A percentile compares a stretch with the other conserved stretches of the same genome.
Conservation (phyloP, 2,888 invertebrate species). For the Eulithis testata region DNA sequence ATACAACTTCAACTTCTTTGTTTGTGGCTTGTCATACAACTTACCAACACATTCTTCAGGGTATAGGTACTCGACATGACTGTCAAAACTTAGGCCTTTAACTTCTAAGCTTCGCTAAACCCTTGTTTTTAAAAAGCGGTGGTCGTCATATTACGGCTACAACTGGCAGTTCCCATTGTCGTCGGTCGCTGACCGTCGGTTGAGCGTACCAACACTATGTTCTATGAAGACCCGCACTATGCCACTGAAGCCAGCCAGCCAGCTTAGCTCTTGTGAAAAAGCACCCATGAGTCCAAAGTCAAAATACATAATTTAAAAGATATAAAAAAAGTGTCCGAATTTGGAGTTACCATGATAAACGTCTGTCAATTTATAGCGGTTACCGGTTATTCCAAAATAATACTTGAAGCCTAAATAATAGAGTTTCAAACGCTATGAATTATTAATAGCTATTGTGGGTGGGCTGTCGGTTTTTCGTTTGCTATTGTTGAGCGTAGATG, state of each 20-base stretch:
- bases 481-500: constrained; percentile 1
- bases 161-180: too few relatives aligned
- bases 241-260: too few relatives aligned
- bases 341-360: too few relatives aligned
- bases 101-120: neutral
- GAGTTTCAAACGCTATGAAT: constrained; percentile 18
- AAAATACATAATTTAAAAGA: too few relatives aligned
- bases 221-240: too few relatives aligned
- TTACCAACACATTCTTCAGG: neutral
- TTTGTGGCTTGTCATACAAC: too few relatives aligned
- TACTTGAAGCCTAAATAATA: constrained; percentile 7
- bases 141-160: neutral
- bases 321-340: too few relatives aligned
- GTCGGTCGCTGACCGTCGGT: too few relatives aligned
- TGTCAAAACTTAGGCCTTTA: neutral
- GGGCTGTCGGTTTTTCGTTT: constrained; percentile 15
- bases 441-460: constrained; percentile 16
- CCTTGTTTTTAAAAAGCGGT: neutral
- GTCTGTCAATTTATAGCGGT: neutral
- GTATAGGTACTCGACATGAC: neutral
- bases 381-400: neutral
- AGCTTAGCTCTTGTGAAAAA: too few relatives aligned
- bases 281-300: too few relatives aligned
- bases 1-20: neutral
- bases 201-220: too few relatives aligned